Conservation (phyloP, 2,797 vertebrate species). For the Malacoctenus gilli region DNA sequence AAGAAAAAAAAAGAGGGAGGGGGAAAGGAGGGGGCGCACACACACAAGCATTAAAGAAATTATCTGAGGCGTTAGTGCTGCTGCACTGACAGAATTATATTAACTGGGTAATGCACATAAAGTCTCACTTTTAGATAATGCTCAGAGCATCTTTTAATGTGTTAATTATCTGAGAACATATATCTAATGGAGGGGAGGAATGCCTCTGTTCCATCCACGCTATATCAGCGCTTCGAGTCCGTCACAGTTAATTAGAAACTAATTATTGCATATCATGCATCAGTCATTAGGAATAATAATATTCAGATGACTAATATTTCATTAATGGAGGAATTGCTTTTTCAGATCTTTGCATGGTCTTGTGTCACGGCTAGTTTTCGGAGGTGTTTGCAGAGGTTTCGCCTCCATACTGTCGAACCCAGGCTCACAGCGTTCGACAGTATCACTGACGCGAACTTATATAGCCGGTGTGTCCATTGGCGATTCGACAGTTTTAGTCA, state of each 20-base stretch:
- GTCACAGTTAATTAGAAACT: neutral
- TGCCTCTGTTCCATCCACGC: neutral
- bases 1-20: too few relatives aligned
- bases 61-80: slow-evolving; percentile 10
- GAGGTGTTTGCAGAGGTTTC: too few relatives aligned
- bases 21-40: too few relatives aligned
- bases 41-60: neutral
- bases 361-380: neutral
- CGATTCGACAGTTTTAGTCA: too few relatives aligned
- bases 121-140: slow-evolving; percentile 12
- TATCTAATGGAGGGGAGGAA: slow-evolving; percentile 9
- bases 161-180: slow-evolving; percentile 12
- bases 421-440: too few relatives aligned
- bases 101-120: slow-evolving; percentile 20
- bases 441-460: too few relatives aligned
- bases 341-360: too few relatives aligned
- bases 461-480: too few relatives aligned
- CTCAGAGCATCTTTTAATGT: neutral
- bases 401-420: too few relatives aligned
- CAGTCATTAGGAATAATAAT: neutral
- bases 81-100: slow-evolving; percentile 15
- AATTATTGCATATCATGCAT: neutral
- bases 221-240: neutral
- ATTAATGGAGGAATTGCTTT: neutral
- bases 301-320: neutral